Evolutionary conservation across 2,888 invertebrate genomes (phyloP), one percentile per base, ranked within the genome.

Genomic region (Cerastoderma edule): DNA sequence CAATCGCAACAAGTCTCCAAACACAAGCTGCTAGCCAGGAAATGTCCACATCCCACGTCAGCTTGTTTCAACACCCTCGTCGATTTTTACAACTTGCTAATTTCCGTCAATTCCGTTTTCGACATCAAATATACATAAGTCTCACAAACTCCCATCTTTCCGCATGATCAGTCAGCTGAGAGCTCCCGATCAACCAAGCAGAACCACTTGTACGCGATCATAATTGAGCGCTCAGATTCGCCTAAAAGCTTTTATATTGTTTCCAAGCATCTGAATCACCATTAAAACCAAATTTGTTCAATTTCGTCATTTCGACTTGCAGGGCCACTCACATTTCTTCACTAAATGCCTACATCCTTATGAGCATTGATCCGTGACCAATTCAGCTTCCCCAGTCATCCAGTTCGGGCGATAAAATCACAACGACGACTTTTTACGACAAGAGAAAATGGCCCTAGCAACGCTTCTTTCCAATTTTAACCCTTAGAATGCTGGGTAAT

Each of bases 71-170:
- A n/a, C n/a, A n/a, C n/a, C n/a, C 57, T 57, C n/a, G 57, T 65
- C 48, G 46, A 27, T 66, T 65, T n/a, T 66, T 50, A 66, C 50
- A 50, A 32, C 66, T 24, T 48, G 50, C 53, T 27, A 50, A 66
- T 53, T 66, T 66, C 66, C 66, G 33, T 32, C 33, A 50, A 30
- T 33, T 66, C 66, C 50, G 30, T 19, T n/a, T 53, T 48, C 53
- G 22, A 66, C 66, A 66, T 66, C 48, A 66, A 66, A 66, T 66
- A 66, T 66, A 66, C 66, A 66, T 66, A 66, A 66, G 66, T 53
- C 24, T 50, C 48, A 22, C 33, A 32, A 53, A 66, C 35, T 66
- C 22, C 46, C 50, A 33, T 66, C 66, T 48, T 50, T 30, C n/a
- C 50, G 66, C 50, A 48, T 66, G 28, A 50, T 53, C 33, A 22